Conservation (phyloP, 2,113 vertebrate species). For the Spilogale gracilis region DNA sequence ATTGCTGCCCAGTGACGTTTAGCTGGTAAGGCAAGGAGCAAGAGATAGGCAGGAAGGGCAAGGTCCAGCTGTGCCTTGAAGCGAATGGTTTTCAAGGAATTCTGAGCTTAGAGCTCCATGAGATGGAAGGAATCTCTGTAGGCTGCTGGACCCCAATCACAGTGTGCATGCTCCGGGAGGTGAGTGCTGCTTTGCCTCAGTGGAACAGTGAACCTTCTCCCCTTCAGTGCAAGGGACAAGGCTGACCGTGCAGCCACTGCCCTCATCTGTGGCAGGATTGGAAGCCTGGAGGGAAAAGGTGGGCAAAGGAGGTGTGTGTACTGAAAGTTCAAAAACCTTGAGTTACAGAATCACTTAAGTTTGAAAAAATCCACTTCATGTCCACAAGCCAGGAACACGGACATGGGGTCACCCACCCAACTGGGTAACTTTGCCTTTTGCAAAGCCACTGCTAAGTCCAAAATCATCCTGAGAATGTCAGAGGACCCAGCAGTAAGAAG, state of each 20-base stretch:
- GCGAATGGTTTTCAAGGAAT: conserved; percentile 39
- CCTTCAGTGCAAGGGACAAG: neutral
- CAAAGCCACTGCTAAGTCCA: neutral
- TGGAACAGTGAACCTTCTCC: neutral
- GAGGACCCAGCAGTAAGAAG: neutral
- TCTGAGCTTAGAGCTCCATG: neutral
- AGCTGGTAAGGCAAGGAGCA: neutral
- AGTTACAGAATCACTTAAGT: neutral
- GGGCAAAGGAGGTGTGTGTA: too few species aligned
- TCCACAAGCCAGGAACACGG: neutral
- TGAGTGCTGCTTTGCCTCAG: neutral
- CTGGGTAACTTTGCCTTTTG: neutral
- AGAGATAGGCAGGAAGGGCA: neutral
- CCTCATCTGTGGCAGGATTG: neutral
- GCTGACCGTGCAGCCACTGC: neutral
- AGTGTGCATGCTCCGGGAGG: rapidly evolving
- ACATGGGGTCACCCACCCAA: neutral
- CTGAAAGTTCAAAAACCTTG: neutral
- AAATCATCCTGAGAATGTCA: neutral
- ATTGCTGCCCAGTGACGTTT: neutral
- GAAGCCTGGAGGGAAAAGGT: neutral
- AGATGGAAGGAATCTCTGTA: neutral
- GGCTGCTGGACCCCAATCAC: neutral
- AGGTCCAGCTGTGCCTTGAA: neutral
- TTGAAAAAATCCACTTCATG: neutral